Percentiles rank a stretch among this genome's conserved stretches.
phyloP scores from a whole-genome alignment of 2,888 invertebrate species.

The Andrena trimmerana region DNA sequence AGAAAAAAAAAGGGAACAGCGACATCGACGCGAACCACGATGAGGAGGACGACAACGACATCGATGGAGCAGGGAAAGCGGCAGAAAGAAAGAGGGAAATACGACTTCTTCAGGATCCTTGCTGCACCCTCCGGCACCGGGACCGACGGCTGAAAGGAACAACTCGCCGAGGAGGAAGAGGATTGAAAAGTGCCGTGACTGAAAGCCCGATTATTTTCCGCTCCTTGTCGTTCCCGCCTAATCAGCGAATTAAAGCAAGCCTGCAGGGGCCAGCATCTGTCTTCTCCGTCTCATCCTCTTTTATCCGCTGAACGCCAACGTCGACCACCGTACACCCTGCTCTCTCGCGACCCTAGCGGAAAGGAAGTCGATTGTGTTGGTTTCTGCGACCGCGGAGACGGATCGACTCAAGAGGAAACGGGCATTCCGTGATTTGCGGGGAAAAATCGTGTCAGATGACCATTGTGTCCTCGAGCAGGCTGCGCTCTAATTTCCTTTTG shows the following conservation, averaged over 20 bases:
- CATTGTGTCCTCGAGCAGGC: conserved; percentile 56
- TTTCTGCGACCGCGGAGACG: conserved; percentile 49
- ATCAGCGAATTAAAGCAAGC: conserved; percentile 82
- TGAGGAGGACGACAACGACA: conserved; percentile 51
- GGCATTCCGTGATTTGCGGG: conserved; percentile 12
- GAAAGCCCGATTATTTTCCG: conserved; percentile 81
- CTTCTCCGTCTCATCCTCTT: conserved; percentile 31
- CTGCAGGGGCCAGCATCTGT: conserved; percentile 68
- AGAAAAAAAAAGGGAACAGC: conserved; percentile 11
- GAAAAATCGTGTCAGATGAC: conserved; percentile 65
- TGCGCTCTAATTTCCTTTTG: conserved; percentile 34
- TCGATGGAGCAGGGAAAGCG: conserved; percentile 58
- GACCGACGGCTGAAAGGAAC: conserved; percentile 75
- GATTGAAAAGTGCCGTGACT: conserved; percentile 79
- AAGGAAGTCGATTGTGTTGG: conserved; percentile 69
- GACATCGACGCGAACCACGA: conserved; percentile 37
- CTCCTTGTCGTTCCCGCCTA: conserved; percentile 80
- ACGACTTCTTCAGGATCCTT: conserved; percentile 61
- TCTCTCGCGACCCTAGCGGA: conserved; percentile 18
- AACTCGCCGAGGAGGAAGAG: conserved; percentile 73
- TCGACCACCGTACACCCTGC: conserved; percentile 25
- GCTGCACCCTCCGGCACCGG: conserved; percentile 33
- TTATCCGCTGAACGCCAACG: conserved; percentile 15
- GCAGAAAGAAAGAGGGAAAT: conserved; percentile 17
- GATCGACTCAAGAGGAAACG: conserved; percentile 41